These are phyloP conservation scores for Sphaerophoria taeniata DNA, from an alignment of 2,888 invertebrate species.

Conservation along the genomic window DNA sequence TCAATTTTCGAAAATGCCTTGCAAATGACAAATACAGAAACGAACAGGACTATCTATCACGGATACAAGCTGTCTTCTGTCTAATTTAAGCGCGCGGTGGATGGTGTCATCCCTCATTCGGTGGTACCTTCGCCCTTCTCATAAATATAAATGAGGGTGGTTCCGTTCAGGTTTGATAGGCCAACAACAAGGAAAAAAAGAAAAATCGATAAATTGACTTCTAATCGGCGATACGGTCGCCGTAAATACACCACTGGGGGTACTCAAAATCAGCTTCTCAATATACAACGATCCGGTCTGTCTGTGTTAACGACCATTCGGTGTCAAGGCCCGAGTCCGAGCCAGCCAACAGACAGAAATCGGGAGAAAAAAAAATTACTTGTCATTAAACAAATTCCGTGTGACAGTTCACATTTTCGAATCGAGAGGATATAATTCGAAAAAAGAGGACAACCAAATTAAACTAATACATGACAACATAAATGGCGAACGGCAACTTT, in stretches of 20 bases:
- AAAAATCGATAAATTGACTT: conserved; percentile 75
- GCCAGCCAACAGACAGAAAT: conserved; percentile 7
- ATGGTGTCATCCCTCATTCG: conserved; percentile 68
- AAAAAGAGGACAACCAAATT: conserved; percentile 62
- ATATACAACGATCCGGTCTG: neutral
- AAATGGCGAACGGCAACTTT: conserved; percentile 32
- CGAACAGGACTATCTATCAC: conserved; percentile 68
- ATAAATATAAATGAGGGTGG: conserved; percentile 68
- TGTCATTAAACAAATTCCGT: conserved; percentile 72
- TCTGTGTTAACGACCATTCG: no score
- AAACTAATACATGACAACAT: conserved; percentile 58
- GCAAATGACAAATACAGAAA: conserved; percentile 67
- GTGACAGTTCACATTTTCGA: conserved; percentile 70
- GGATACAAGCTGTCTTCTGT: conserved; percentile 74
- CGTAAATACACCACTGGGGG: conserved; percentile 69
- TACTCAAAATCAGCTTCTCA: conserved; percentile 47
- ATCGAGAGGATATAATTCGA: conserved; percentile 24
- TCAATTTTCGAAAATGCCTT: conserved; percentile 71
- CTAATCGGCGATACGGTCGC: conserved; percentile 68
- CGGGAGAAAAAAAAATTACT: conserved; percentile 69
- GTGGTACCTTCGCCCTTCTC: neutral
- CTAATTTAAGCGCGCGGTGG: conserved; percentile 72
- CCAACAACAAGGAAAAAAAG: conserved; percentile 12
- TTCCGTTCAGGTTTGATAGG: conserved; percentile 26
- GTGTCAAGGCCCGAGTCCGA: neutral